phyloP scores from a whole-genome alignment of 2,888 invertebrate species.

The Netelia melanura region DNA sequence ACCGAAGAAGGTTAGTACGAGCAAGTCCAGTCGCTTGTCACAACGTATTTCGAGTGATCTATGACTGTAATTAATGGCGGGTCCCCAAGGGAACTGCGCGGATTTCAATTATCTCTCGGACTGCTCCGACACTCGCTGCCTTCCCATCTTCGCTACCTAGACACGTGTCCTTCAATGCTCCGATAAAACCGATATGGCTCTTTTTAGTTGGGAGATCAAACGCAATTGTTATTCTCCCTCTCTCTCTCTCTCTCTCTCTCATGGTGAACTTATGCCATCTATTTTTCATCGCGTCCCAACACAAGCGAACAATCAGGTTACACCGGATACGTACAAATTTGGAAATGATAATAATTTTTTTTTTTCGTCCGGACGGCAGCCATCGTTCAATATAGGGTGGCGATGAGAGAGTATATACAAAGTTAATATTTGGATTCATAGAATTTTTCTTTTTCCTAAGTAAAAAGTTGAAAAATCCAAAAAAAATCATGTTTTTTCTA shows the following conservation, averaged over 20 bases:
- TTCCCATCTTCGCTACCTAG: slow-evolving; percentile 1
- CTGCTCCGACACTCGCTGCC: slow-evolving; percentile 29
- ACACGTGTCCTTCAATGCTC: background rate
- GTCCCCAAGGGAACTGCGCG: slow-evolving; percentile 76
- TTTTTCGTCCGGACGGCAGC: too few relatives aligned
- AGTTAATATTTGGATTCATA: too few relatives aligned
- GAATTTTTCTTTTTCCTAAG: too few relatives aligned
- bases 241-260: background rate
- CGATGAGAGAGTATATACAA: too few relatives aligned
- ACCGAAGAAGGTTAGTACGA: slow-evolving; percentile 66
- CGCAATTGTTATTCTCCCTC: background rate
- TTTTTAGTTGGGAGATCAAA: slow-evolving; percentile 22
- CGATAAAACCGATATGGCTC: background rate
- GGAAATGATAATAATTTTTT: too few relatives aligned
- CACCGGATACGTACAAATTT: background rate
- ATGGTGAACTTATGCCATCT: too few relatives aligned
- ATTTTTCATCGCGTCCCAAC: background rate
- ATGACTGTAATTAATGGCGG: slow-evolving; percentile 80
- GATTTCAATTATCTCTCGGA: slow-evolving; percentile 79
- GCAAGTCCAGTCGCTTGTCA: slow-evolving; percentile 76
- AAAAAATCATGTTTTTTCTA: too few relatives aligned
- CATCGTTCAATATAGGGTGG: too few relatives aligned
- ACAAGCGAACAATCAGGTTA: background rate
- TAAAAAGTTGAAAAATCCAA: too few relatives aligned
- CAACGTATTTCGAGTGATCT: slow-evolving; percentile 78